Base-by-base conservation (phyloP, 35 echinoderm and acorn worm species). In the Strongylocentrotus purpuratus region DNA sequence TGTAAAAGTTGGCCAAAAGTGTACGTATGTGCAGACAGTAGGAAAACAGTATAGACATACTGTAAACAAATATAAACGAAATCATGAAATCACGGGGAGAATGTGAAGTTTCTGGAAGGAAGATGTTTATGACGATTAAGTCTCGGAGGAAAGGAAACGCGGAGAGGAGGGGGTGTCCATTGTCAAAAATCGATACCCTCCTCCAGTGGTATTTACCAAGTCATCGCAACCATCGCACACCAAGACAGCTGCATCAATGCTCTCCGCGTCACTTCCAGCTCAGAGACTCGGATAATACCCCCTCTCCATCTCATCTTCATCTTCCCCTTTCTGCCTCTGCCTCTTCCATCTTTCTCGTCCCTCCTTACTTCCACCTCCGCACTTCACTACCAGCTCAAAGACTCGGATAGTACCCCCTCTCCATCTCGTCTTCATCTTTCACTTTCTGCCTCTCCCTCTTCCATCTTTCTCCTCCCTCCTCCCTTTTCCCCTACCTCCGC, bases 211-310 rank as follows among this genome's bases (percentile, higher is more conserved):
- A 78, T 78, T 78, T 78, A 78, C 65, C 65, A 28, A 78, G 65
- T 78, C 65, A 78, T 78, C 65, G 65, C 65, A 78, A n/a, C 20
- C 20, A 78, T 78, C 65, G 20, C 22, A 78, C 20, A 78, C 25
- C 65, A 78, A 78, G 65, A 8, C 65, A 78, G 65, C 65, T 78
- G 65, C 65, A 78, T n/a, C 65, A 78, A 78, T n/a, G 65, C 65
- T 78, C 22, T 28, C 25, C 65, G 28, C 65, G 65, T 78, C 65
- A 78, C 50, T 55, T 78, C 65, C 65, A 78, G 65, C 65, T 78
- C 65, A n/a, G 8, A 78, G 65, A 7, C 65, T 78, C 65, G 2
- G 28, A 78, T 28, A 78, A n/a, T 78, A 28, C 28, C 18, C 65
- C 65, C 28, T 71, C 60, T 65, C 25, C 61, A 28, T 28, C 18